Conservation (phyloP, 2,888 invertebrate genomes). For the Cheilosia vulpina region DNA sequence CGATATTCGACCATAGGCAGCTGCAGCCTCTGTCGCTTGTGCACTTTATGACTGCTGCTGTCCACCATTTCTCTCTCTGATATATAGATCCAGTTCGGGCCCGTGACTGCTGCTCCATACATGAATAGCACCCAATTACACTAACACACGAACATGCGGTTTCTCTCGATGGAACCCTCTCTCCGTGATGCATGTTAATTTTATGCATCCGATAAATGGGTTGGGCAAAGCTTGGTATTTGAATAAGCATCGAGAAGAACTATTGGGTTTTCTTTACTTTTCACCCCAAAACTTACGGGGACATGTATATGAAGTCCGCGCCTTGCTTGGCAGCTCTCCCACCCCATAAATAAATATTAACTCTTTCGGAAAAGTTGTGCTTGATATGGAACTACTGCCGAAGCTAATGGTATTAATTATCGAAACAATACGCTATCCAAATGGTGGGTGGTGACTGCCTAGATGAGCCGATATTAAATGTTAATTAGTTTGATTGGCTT, state of each 20-base stretch:
- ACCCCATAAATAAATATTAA: conserved; percentile 64
- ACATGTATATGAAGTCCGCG: conserved; percentile 42
- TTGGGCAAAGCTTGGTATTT: conserved; percentile 35
- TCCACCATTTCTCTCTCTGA: conserved; percentile 36
- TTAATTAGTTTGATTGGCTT: conserved; percentile 74
- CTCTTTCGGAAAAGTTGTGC: conserved; percentile 50
- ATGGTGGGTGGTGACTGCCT: conserved; percentile 19
- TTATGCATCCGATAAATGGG: conserved; percentile 71
- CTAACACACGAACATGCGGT: conserved; percentile 8
- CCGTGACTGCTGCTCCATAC: conserved; percentile 1
- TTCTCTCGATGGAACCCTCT: conserved; percentile 25
- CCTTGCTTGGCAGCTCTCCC: conserved; percentile 27
- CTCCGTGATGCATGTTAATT: conserved; percentile 70
- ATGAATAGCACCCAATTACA: conserved; percentile 56
- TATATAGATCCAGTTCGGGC: conserved; percentile 4
- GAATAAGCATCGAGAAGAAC: background rate
- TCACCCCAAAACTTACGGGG: conserved; percentile 2
- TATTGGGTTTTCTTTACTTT: background rate
- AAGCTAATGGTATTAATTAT: conserved; percentile 46
- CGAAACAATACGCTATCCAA: background rate
- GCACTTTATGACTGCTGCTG: conserved; percentile 61
- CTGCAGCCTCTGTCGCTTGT: conserved; percentile 54
- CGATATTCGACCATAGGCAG: conserved; percentile 6
- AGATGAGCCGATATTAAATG: conserved; percentile 47
- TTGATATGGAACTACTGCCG: conserved; percentile 52